Conservation (phyloP, 2,797 vertebrate genomes). For the Onychomys leucogaster region DNA sequence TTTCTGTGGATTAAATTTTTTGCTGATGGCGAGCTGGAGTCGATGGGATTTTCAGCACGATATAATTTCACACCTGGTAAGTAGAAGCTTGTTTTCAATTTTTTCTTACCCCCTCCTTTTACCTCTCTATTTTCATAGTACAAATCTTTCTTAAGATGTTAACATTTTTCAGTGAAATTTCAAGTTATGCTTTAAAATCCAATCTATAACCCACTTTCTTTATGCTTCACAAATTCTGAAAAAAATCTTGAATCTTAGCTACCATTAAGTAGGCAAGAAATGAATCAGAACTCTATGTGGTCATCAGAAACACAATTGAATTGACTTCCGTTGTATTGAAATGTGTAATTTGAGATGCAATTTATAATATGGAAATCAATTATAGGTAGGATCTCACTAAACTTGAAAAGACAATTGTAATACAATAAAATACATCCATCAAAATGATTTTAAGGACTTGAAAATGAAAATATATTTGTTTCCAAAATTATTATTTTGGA, state of each 20-base stretch:
- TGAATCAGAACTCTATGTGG: background rate
- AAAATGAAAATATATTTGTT: constrained; percentile 74
- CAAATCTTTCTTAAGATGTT: background rate
- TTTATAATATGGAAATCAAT: constrained; percentile 57
- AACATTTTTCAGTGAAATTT: constrained; percentile 19
- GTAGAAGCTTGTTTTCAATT: constrained; percentile 70
- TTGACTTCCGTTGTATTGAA: constrained; percentile 14
- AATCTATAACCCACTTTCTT: background rate
- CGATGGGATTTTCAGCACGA: constrained; percentile 97
- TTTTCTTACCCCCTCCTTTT: background rate
- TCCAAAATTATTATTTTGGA: constrained; percentile 79
- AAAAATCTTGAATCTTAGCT: background rate
- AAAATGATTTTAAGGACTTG: constrained; percentile 74
- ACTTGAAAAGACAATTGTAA: constrained; percentile 59
- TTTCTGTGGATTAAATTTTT: constrained; percentile 99
- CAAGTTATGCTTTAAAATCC: constrained; percentile 11
- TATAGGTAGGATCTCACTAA: constrained; percentile 44
- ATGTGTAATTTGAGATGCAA: constrained; percentile 51
- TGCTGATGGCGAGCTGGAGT: constrained; percentile 98
- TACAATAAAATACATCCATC: constrained; percentile 55
- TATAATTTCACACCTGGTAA: constrained; percentile 99
- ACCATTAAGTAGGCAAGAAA: background rate
- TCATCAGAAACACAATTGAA: background rate
- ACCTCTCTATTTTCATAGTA: background rate
- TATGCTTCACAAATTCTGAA: constrained; percentile 25